Evolutionary conservation across 2,888 invertebrate genomes (phyloP).

Genomic region (Sericinus montela): DNA sequence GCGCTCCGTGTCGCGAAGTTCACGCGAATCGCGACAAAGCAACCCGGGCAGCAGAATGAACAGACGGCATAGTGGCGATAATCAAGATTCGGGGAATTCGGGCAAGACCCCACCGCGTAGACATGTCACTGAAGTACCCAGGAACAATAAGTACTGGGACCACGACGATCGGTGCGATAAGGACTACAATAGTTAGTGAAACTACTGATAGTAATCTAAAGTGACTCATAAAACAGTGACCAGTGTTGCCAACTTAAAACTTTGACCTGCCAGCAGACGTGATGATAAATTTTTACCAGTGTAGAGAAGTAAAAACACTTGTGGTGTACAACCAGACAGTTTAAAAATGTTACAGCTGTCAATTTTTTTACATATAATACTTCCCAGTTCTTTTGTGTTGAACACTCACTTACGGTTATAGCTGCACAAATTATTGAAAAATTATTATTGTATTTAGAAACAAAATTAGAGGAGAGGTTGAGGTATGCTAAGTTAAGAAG

Average conservation of each 20-base stretch:
- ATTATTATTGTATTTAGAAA: conserved; percentile 1
- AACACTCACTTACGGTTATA: background rate
- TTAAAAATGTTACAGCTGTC: background rate
- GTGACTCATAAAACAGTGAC: conserved; percentile 6
- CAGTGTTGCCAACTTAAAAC: conserved; percentile 14
- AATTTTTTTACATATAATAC: too few species aligned
- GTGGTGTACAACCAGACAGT: background rate
- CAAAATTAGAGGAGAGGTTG: background rate
- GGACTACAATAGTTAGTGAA: conserved; percentile 67
- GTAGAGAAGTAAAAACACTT: background rate
- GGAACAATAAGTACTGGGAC: conserved; percentile 70
- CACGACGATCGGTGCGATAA: conserved; percentile 70
- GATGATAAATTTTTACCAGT: background rate
- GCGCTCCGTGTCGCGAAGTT: conserved; percentile 30
- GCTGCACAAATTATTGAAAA: conserved; percentile 17
- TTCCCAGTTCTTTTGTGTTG: background rate
- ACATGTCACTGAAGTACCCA: conserved; percentile 61
- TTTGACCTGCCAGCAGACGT: conserved; percentile 6
- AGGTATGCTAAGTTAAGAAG: conserved; percentile 12
- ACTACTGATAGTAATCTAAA: conserved; percentile 3
- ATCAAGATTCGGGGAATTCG: conserved; percentile 17
- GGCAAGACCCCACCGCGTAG: conserved; percentile 45
- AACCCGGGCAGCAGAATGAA: conserved; percentile 32
- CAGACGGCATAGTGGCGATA: conserved; percentile 51
- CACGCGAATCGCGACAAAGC: conserved; percentile 39